These are phyloP conservation scores for Tetrao urogallus DNA, from an alignment of 2,113 vertebrate genomes.

Conservation along the genomic window DNA sequence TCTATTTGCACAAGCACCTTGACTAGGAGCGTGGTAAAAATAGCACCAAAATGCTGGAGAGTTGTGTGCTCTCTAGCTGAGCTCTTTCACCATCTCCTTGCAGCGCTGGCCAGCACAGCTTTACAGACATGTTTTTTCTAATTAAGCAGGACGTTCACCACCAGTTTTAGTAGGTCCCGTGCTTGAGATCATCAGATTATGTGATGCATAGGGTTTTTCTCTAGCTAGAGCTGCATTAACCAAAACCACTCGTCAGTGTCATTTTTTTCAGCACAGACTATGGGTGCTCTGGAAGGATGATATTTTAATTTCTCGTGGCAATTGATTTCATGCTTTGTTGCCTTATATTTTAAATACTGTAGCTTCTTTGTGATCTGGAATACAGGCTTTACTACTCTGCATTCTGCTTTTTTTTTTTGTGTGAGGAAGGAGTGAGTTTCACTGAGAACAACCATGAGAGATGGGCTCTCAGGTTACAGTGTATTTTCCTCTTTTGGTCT, in stretches of 20 bases:
- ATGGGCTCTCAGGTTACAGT: neutral
- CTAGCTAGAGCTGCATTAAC: neutral
- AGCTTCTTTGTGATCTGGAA: neutral
- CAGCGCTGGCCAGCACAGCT: neutral
- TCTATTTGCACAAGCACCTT: neutral
- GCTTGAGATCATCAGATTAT: neutral
- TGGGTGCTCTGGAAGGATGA: neutral
- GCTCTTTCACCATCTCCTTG: neutral
- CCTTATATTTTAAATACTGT: neutral
- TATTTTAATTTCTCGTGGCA: neutral
- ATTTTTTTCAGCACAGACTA: neutral
- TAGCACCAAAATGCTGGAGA: constrained; percentile 1
- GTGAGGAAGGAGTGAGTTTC: neutral
- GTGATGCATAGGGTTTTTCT: accelerated
- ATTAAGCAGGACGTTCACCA: neutral
- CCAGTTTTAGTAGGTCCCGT: neutral
- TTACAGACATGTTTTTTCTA: neutral
- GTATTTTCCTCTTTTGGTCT: neutral
- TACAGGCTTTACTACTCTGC: neutral
- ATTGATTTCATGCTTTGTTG: neutral
- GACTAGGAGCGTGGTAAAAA: constrained; percentile 44
- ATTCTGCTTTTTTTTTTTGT: neutral
- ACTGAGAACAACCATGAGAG: neutral
- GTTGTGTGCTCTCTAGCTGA: neutral
- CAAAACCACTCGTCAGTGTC: neutral